phyloP scores from a whole-genome alignment of 2,113 vertebrate species.

The Chrysochloris asiatica region DNA sequence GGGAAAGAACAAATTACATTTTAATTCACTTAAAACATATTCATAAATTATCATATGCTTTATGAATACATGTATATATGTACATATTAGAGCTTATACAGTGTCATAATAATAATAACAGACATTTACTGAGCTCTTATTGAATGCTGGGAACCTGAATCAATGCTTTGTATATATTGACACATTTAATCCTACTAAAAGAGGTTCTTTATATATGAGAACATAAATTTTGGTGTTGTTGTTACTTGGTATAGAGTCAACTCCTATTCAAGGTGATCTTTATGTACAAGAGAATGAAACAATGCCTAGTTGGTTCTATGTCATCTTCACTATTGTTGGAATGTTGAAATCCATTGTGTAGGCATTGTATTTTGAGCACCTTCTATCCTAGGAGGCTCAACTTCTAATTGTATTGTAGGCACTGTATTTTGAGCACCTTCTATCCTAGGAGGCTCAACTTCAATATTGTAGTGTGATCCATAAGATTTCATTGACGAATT shows the following conservation, averaged over 20 bases:
- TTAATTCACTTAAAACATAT: slow-evolving; percentile 32
- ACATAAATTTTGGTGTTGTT: background rate
- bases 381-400: background rate
- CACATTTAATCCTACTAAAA: background rate
- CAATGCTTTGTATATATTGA: background rate
- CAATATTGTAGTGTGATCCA: background rate
- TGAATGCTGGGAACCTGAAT: background rate
- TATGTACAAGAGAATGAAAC: background rate
- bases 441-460: background rate
- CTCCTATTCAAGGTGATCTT: background rate
- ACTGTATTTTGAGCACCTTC: background rate
- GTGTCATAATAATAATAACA: background rate
- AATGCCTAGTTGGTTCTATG: background rate
- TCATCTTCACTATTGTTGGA: background rate
- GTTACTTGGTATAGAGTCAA: background rate
- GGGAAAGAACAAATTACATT: background rate
- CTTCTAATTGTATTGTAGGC: background rate
- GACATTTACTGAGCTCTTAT: background rate
- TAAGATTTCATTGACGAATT: background rate
- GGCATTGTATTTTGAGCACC: background rate
- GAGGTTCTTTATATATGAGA: background rate
- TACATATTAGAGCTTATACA: background rate
- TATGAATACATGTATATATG: background rate
- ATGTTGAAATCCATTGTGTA: background rate
- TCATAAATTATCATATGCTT: background rate